Conservation (phyloP, 2,113 vertebrate species). For the Thunnus maccoyii region DNA sequence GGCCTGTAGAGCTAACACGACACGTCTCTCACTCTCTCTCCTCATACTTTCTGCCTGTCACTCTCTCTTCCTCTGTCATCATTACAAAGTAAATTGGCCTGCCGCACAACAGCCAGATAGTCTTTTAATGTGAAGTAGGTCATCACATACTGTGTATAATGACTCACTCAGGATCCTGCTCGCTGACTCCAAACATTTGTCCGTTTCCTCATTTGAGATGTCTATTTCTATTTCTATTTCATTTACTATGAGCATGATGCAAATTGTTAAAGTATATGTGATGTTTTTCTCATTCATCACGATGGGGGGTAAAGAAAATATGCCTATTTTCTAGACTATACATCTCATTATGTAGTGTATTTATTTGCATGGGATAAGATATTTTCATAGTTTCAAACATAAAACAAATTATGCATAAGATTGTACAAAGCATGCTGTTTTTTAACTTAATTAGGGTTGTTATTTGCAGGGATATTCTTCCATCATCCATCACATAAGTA, state of each 20-base stretch:
- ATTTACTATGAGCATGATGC: neutral
- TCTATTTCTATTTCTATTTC: neutral
- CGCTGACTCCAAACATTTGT: slow-evolving; percentile 27
- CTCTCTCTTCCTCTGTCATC: slow-evolving; percentile 40
- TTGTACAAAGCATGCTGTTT: slow-evolving; percentile 25
- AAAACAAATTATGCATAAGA: slow-evolving; percentile 13
- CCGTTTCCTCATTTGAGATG: slow-evolving; percentile 25
- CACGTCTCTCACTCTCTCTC: slow-evolving; percentile 10
- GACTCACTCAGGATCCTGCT: slow-evolving; percentile 48
- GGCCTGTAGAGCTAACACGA: slow-evolving; percentile 44
- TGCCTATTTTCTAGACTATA: neutral
- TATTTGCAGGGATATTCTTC: slow-evolving; percentile 15
- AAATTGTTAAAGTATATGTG: slow-evolving; percentile 17
- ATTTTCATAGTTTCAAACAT: slow-evolving; percentile 21
- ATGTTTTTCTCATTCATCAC: slow-evolving; percentile 1
- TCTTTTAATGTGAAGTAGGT: slow-evolving; percentile 71
- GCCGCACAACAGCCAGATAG: slow-evolving; percentile 43
- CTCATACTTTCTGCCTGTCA: slow-evolving; percentile 28
- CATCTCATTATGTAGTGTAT: neutral
- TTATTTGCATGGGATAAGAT: slow-evolving; percentile 2
- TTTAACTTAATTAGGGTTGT: neutral
- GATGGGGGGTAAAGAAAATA: neutral
- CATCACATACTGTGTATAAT: slow-evolving; percentile 54
- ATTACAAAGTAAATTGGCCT: slow-evolving; percentile 56
- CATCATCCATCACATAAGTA: slow-evolving; percentile 48